These are phyloP conservation scores for Nemotelus pantherinus DNA, from an alignment of 2,888 invertebrate species.

Conservation along the genomic window DNA sequence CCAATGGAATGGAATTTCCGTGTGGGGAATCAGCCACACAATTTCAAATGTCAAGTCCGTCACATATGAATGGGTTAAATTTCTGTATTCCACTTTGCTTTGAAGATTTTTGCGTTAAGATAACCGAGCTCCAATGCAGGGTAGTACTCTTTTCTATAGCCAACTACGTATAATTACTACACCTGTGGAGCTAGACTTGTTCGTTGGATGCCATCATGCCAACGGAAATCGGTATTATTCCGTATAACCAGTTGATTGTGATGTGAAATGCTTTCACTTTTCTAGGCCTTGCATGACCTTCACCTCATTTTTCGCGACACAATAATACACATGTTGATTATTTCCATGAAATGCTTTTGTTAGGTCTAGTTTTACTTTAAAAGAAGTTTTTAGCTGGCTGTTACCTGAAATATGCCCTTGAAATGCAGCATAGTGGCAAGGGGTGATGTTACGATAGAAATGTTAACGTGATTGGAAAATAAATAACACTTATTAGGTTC, in stretches of 20 bases:
- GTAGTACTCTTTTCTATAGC: too few relatives aligned
- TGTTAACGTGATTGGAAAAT: too few relatives aligned
- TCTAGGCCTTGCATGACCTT: conserved; percentile 36
- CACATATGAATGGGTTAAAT: not conserved
- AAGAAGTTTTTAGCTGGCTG: too few relatives aligned
- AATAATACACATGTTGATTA: conserved; percentile 5
- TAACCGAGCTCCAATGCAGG: not conserved
- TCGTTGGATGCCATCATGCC: too few relatives aligned
- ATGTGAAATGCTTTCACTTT: conserved; percentile 39
- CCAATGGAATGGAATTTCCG: conserved; percentile 38
- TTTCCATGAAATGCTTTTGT: not conserved
- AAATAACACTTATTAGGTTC: too few relatives aligned
- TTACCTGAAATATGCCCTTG: too few relatives aligned
- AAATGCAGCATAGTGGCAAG: too few relatives aligned
- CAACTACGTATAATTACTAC: too few relatives aligned
- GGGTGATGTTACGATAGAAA: too few relatives aligned
- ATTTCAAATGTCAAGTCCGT: not conserved
- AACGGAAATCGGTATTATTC: too few relatives aligned
- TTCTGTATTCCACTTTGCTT: not conserved
- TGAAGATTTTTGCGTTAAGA: not conserved
- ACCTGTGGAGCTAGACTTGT: too few relatives aligned
- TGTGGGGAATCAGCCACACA: not conserved
- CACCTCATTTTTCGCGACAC: conserved; percentile 19
- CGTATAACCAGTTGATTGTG: not conserved
- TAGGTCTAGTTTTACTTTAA: too few relatives aligned